These are phyloP conservation scores for Pelvicachromis taeniatus DNA, from an alignment of 2,113 vertebrate genomes.

Conservation along the genomic window DNA sequence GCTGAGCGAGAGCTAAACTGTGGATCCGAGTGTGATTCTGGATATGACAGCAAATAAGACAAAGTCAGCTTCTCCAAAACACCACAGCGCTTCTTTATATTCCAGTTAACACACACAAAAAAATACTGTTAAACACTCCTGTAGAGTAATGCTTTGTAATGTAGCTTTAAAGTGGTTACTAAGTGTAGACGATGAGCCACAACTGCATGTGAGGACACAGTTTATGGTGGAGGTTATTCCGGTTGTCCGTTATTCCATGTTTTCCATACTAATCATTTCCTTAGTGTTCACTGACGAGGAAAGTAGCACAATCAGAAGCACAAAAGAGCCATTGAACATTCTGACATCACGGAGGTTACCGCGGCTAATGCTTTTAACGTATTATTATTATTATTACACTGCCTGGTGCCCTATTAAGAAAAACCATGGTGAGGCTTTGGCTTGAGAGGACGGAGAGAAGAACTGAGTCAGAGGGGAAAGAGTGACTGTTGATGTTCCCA, in stretches of 20 bases:
- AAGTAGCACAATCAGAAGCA: slow-evolving; percentile 16
- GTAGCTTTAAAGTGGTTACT: too few relatives aligned
- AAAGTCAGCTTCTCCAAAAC: background rate
- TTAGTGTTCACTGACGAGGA: slow-evolving; percentile 21
- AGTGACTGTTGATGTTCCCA: slow-evolving; percentile 56
- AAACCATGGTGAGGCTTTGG: slow-evolving; percentile 62
- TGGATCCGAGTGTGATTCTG: too few relatives aligned
- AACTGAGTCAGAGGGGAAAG: slow-evolving; percentile 74
- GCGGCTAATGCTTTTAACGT: slow-evolving; percentile 47
- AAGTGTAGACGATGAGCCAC: background rate
- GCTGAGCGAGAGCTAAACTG: too few relatives aligned
- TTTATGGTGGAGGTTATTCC: background rate
- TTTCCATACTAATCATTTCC: slow-evolving; percentile 14
- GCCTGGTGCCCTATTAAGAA: slow-evolving; percentile 55
- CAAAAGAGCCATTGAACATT: slow-evolving; percentile 63
- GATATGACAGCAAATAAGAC: background rate
- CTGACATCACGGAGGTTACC: slow-evolving; percentile 57
- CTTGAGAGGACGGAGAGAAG: slow-evolving; percentile 37
- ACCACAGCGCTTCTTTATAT: background rate
- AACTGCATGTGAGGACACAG: background rate
- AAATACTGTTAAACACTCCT: background rate
- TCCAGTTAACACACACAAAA: background rate
- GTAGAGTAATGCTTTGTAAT: background rate
- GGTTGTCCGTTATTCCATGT: slow-evolving; percentile 50
- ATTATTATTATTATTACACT: slow-evolving; percentile 64